Evolutionary conservation across 2,113 vertebrate species (phyloP).

Genomic region (Indri indri): DNA sequence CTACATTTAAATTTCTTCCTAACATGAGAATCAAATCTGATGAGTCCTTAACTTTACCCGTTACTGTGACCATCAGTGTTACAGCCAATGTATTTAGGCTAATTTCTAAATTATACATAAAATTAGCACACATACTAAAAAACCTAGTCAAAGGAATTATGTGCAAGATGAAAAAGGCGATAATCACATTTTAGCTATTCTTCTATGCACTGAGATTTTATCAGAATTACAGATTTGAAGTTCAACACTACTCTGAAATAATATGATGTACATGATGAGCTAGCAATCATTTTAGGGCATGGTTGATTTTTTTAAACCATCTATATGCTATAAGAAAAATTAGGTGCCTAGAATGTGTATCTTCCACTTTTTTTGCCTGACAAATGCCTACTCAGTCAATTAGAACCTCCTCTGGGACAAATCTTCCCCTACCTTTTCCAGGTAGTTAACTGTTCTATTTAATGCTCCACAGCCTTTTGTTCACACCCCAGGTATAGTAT

Average conservation of each 20-base stretch:
- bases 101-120: slow-evolving; percentile 30
- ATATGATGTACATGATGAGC: neutral
- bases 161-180: neutral
- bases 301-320: neutral
- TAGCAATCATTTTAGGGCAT: neutral
- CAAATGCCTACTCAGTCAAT: neutral
- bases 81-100: neutral
- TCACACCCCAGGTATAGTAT: neutral
- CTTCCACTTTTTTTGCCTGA: neutral
- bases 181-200: neutral
- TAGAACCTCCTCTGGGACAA: neutral
- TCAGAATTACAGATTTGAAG: neutral
- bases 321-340: neutral
- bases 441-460: neutral
- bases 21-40: slow-evolving; percentile 9
- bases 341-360: neutral
- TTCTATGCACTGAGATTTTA: neutral
- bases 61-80: neutral
- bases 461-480: neutral
- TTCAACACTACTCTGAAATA: neutral
- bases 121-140: neutral
- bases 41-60: slow-evolving; percentile 19
- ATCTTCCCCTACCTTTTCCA: neutral
- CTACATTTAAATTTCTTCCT: neutral
- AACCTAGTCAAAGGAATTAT: neutral